Percentiles rank a stretch among this genome's conserved stretches.
Conservation (phyloP, 2,888 invertebrate genomes). For the Rhyacophila evoluta region DNA sequence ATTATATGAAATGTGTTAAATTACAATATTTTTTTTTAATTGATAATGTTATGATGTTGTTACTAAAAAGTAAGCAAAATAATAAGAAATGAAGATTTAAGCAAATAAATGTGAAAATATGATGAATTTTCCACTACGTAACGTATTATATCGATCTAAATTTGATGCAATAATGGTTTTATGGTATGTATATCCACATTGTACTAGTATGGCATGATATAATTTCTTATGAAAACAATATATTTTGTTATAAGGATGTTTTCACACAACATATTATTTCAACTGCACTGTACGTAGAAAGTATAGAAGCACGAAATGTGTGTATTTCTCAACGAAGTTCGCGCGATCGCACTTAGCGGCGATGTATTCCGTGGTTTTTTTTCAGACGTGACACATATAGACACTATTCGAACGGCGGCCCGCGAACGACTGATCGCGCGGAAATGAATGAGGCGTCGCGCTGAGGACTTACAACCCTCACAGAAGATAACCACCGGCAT, state of each 20-base stretch:
- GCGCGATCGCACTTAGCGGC: background rate
- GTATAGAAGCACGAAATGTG: background rate
- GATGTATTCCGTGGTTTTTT: background rate
- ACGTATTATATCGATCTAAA: background rate
- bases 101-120: background rate
- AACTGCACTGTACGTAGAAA: constrained; percentile 10
- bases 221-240: background rate
- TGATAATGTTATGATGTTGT: no score
- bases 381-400: background rate
- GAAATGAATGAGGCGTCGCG: constrained; percentile 14
- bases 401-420: background rate
- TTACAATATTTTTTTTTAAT: no score
- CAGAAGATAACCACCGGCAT: background rate
- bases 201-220: background rate
- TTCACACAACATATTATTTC: constrained; percentile 11
- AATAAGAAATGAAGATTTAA: background rate
- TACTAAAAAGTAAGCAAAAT: no score
- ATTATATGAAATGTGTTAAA: no score
- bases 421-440: constrained; percentile 1
- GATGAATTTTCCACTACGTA: background rate
- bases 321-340: background rate
- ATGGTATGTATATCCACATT: background rate
- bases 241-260: background rate
- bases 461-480: background rate
- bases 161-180: background rate